Conservation (phyloP, 2,797 vertebrate genomes). For the Labeo calbasu region DNA sequence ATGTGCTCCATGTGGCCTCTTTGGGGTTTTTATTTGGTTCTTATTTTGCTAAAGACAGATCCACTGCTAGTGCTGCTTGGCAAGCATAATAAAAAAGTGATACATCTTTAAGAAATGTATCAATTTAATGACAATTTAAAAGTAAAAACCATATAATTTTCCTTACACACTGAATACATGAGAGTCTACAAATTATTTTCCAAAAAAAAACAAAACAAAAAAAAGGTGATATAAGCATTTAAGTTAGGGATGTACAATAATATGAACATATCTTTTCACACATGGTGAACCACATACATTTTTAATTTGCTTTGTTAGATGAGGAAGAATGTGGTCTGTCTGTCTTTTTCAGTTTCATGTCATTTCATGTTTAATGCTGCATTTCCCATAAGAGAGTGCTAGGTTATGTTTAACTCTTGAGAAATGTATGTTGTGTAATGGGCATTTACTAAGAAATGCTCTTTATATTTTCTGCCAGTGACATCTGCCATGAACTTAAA, state of each 20-base stretch:
- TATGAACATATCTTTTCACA: not conserved
- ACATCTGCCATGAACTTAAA: not conserved
- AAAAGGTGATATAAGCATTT: not conserved
- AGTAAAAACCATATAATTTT: not conserved
- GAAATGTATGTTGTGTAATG: not conserved
- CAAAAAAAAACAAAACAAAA: too few species aligned
- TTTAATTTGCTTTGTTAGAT: slow-evolving; percentile 4
- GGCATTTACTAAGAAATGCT: not conserved
- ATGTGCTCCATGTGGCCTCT: slow-evolving; percentile 25
- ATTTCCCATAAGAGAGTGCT: not conserved
- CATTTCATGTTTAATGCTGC: not conserved
- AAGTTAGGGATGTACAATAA: not conserved
- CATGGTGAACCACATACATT: not conserved
- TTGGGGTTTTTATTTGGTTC: slow-evolving; percentile 26
- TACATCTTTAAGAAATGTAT: not conserved
- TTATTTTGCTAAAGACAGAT: slow-evolving; percentile 26
- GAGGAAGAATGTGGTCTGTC: slow-evolving; percentile 31
- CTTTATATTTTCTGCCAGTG: not conserved
- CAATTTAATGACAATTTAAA: not conserved
- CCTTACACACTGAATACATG: not conserved
- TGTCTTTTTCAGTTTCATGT: not conserved
- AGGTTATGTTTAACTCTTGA: not conserved
- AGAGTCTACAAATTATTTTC: not conserved
- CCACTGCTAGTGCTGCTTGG: not conserved
- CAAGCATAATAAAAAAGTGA: not conserved